Evolutionary conservation across 2,888 invertebrate genomes (phyloP).

Genomic region (Pyrochroa serraticornis): DNA sequence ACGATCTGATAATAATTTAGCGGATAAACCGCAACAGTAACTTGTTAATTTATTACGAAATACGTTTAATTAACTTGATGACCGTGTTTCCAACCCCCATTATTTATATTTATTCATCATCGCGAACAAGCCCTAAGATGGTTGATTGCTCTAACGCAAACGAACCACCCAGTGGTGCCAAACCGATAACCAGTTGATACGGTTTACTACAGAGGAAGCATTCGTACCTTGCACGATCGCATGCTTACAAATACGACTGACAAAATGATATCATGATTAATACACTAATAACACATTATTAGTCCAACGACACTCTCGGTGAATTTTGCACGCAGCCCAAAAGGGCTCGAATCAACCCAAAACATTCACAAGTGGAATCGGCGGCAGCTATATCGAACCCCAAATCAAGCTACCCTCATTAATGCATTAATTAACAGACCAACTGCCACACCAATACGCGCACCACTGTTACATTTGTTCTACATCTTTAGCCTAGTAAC

Average conservation of each 20-base stretch:
- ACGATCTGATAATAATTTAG: conserved; percentile 24
- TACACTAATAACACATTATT: conserved; percentile 22
- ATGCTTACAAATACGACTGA: conserved; percentile 17
- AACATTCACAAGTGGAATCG: no score
- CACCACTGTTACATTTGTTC: no score
- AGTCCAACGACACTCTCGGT: no score
- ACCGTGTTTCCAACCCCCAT: neutral
- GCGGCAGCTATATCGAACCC: no score
- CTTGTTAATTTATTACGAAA: conserved; percentile 22
- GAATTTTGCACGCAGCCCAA: no score
- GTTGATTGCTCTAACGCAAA: neutral
- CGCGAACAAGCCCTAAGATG: neutral
- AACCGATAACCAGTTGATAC: conserved; percentile 6
- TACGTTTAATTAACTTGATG: conserved; percentile 1
- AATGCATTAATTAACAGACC: no score
- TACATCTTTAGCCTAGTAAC: no score
- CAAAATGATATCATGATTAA: conserved; percentile 26
- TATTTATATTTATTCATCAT: neutral
- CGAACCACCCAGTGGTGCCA: neutral
- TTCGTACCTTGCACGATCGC: conserved; percentile 30
- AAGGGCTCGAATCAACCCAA: no score
- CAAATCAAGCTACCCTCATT: no score
- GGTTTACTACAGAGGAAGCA: conserved; percentile 14
- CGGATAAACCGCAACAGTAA: conserved; percentile 9
- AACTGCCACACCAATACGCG: no score